Conservation (phyloP, 2,113 vertebrate species). For the Alethe castanea region DNA sequence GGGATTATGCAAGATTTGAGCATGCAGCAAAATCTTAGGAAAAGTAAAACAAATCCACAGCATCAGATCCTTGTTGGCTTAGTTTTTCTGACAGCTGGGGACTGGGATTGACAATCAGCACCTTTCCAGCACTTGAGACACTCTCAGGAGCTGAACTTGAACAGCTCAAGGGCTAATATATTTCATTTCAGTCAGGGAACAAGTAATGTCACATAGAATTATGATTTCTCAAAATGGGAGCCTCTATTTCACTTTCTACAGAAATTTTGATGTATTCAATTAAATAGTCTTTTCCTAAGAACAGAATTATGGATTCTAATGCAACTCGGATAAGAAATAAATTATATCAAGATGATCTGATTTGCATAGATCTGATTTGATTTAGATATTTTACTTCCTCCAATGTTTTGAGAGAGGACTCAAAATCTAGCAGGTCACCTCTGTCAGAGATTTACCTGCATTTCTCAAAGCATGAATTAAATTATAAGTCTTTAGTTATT, state of each 20-base stretch:
- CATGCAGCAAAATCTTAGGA: background rate
- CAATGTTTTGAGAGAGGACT: background rate
- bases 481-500: background rate
- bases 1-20: background rate
- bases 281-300: background rate
- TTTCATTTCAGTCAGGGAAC: background rate
- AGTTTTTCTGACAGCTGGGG: background rate
- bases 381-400: background rate
- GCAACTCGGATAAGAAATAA: background rate
- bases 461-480: background rate
- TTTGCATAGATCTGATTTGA: background rate
- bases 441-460: background rate
- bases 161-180: background rate
- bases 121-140: background rate
- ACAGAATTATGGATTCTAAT: background rate
- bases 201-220: background rate
- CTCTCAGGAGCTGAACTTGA: background rate
- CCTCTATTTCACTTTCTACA: background rate
- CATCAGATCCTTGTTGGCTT: background rate
- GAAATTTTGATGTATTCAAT: background rate
- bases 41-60: background rate
- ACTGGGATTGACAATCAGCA: background rate
- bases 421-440: background rate
- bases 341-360: background rate
- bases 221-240: background rate